Percentiles rank a stretch among this genome's conserved stretches.
Conservation (phyloP, 1,140 invertebrate genomes). For the Piezodorus guildinii region DNA sequence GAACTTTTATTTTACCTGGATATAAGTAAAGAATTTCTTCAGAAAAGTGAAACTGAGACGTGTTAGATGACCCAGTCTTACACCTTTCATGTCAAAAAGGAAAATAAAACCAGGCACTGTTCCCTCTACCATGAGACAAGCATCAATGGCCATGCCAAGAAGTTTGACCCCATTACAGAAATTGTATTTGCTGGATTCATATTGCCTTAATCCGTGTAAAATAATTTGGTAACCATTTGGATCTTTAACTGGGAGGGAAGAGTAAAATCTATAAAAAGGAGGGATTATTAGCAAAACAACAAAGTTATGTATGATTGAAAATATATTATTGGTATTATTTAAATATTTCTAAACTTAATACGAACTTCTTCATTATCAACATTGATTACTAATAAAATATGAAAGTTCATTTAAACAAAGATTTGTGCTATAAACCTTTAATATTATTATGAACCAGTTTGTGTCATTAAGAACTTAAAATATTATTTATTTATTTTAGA, state of each 20-base stretch:
- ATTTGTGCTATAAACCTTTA: too few species aligned
- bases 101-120: conserved; percentile 33
- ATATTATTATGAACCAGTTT: too few species aligned
- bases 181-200: conserved; percentile 48
- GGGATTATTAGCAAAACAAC: neutral
- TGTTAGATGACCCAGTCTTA: conserved; percentile 45
- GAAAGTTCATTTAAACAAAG: too few species aligned
- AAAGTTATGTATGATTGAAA: neutral
- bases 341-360: neutral
- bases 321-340: neutral
- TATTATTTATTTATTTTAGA: too few species aligned
- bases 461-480: too few species aligned
- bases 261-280: conserved; percentile 25
- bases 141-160: conserved; percentile 28
- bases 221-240: conserved; percentile 46
- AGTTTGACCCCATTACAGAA: conserved; percentile 54
- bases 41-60: conserved; percentile 44
- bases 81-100: conserved; percentile 51
- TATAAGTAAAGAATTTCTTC: conserved; percentile 47
- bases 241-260: conserved; percentile 31
- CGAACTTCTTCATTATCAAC: neutral
- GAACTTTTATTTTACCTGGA: conserved; percentile 40
- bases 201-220: conserved; percentile 47
- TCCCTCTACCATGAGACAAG: conserved; percentile 25
- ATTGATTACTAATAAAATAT: neutral